Evolutionary conservation across 2,797 vertebrate genomes (phyloP).

Genomic region (Gephyroberyx darwinii): DNA sequence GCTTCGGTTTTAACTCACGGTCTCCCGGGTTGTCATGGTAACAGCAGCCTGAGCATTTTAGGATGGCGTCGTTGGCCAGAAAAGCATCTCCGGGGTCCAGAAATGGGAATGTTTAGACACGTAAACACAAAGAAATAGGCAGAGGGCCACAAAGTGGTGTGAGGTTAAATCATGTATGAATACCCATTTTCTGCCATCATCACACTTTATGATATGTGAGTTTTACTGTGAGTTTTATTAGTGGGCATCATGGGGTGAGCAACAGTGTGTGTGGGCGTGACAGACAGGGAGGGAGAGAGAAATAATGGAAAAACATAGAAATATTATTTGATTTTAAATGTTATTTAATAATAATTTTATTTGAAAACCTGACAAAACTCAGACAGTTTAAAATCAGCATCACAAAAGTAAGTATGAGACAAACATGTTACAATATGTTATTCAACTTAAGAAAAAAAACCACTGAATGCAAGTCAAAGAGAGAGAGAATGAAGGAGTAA

Average conservation of each 20-base stretch:
- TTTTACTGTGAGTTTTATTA: constrained; percentile 48
- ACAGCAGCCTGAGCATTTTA: constrained; percentile 72
- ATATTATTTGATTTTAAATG: neutral
- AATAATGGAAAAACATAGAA: constrained; percentile 13
- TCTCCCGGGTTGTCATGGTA: constrained; percentile 76
- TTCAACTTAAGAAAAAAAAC: too few relatives aligned
- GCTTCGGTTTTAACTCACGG: constrained; percentile 35
- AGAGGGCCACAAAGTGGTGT: constrained; percentile 26
- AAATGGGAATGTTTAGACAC: constrained; percentile 55
- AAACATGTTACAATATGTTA: too few relatives aligned
- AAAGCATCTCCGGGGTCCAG: constrained; percentile 59
- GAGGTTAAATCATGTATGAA: constrained; percentile 45
- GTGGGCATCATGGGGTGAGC: constrained; percentile 23
- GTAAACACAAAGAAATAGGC: constrained; percentile 46
- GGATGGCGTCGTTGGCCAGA: constrained; percentile 61
- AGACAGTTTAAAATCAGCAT: too few relatives aligned
- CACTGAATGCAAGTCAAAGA: too few relatives aligned
- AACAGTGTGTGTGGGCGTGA: constrained; percentile 13
- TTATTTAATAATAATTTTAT: too few relatives aligned
- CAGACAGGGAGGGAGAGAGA: neutral
- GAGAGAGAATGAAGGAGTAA: neutral
- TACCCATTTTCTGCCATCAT: constrained; percentile 48
- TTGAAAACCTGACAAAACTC: too few relatives aligned
- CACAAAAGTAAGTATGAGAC: too few relatives aligned
- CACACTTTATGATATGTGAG: constrained; percentile 47